Base-by-base conservation (phyloP, 2,797 vertebrate genomes). In the Cryptoprocta ferox region DNA sequence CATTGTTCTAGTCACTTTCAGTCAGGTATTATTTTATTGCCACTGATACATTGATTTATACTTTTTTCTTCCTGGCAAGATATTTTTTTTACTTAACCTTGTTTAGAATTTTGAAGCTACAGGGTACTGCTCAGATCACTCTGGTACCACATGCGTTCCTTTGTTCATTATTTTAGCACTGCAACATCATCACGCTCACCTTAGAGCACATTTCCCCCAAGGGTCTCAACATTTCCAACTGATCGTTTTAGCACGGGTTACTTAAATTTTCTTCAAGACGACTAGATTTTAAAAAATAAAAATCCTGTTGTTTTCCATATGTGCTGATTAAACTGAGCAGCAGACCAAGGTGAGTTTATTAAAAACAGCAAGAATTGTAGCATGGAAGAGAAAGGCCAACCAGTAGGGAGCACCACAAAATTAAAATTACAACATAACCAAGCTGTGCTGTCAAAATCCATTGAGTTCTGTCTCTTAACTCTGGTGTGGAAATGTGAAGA, bases 361-460 rank as follows among this genome's bases (percentile, higher is more conserved):
- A 98, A 97, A 96, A 98, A 95, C 88, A 96, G 95, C 88, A 96
- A 97, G 96, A 91, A 94, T 11, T 92, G 13, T 76, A 95, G 92
- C 45, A 8, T 48, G 30, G 61, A 75, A 95, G 66, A 13, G 30
- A 93, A 94, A 92, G 78, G 28, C 84, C 90, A 95, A 75, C 42
- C 93, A 66, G 92, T 96, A 81, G 94, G 95, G 84, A 95, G 35
- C 32, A 61, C 7, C 14, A 3, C 48, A 89, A 85, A 97, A 97
- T 97, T 89, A 94, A 97, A 97, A 97, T 97, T 56, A 96, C 94
- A 89, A 76, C n/a, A 45, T 94, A 79, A 28, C 90, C 96, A 96
- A 92, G 88, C 96, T 86, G 96, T 86, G 94, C 95, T 97, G 90
- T 96, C 96, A 97, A 88, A 97, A 88, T 73, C 73, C 50, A 42